Percentiles rank a stretch among this genome's conserved stretches.
phyloP scores from a whole-genome alignment of 2,797 vertebrate genomes.

The Fringilla coelebs region DNA sequence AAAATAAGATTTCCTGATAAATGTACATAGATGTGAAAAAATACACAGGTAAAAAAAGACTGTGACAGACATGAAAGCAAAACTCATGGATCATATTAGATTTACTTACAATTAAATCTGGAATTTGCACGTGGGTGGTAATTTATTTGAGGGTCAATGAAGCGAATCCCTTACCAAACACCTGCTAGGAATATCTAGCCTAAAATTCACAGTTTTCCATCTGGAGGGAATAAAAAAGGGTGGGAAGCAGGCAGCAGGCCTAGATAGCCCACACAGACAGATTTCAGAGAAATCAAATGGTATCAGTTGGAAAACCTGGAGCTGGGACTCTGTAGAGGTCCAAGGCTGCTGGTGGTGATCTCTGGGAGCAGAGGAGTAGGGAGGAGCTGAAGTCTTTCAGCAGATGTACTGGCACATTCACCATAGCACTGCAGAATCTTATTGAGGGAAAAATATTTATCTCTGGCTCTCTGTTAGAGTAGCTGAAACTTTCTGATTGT shows the following conservation, averaged over 20 bases:
- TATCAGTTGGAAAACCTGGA: neutral
- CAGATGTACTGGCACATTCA: neutral
- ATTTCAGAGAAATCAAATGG: neutral
- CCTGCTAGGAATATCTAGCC: constrained; percentile 16
- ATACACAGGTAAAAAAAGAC: neutral
- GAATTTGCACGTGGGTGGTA: constrained; percentile 22
- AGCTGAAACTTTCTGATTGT: neutral
- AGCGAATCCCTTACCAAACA: neutral
- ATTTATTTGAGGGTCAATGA: neutral
- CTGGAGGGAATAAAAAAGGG: constrained; percentile 49
- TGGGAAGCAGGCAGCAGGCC: neutral
- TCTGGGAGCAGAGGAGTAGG: neutral
- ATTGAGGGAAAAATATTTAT: neutral
- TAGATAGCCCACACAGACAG: constrained; percentile 33
- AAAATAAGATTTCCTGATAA: neutral
- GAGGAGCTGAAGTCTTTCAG: neutral
- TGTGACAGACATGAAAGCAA: neutral
- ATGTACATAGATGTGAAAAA: neutral
- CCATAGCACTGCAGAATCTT: neutral
- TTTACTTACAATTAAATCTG: neutral
- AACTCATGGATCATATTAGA: neutral
- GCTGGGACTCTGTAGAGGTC: neutral
- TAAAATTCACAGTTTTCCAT: constrained; percentile 39
- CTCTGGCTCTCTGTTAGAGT: neutral
- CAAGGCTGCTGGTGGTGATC: neutral